Percentiles rank a stretch among this genome's conserved stretches.
Conservation (phyloP, 1,140 invertebrate species). For the Eurosta solidaginis region DNA sequence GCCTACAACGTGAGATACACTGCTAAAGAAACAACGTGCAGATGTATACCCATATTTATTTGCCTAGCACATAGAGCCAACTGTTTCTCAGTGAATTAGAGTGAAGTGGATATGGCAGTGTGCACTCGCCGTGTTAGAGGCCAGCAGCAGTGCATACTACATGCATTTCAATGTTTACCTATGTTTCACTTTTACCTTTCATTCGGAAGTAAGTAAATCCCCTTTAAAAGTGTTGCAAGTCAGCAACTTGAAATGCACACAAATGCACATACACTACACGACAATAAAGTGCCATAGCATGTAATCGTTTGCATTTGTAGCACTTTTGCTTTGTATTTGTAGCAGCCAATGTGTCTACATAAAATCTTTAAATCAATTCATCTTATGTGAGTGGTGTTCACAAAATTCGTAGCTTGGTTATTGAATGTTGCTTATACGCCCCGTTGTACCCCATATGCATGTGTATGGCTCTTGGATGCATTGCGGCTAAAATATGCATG, state of each 20-base stretch:
- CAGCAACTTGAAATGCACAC: not conserved
- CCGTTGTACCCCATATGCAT: not conserved
- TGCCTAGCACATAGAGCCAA: no score
- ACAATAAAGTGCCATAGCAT: no score
- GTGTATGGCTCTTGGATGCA: not conserved
- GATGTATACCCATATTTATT: not conserved
- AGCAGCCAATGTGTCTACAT: not conserved
- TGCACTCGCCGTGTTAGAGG: not conserved
- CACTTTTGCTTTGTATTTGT: not conserved
- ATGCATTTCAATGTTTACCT: not conserved
- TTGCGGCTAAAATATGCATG: not conserved
- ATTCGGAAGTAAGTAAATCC: not conserved
- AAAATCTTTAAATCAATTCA: not conserved
- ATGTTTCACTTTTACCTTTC: not conserved
- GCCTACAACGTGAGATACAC: not conserved
- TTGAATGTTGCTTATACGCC: not conserved
- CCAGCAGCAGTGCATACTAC: not conserved
- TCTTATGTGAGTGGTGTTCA: not conserved
- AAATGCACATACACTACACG: not conserved
- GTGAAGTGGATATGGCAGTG: not conserved
- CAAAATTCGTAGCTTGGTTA: not conserved
- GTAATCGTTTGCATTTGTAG: not conserved
- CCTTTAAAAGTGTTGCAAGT: constrained; percentile 5
- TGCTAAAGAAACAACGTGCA: not conserved
- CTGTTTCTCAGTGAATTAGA: not conserved